These are phyloP conservation scores for Pygmarrhopalites habei DNA, from an alignment of 1,140 invertebrate genomes.

Conservation along the genomic window DNA sequence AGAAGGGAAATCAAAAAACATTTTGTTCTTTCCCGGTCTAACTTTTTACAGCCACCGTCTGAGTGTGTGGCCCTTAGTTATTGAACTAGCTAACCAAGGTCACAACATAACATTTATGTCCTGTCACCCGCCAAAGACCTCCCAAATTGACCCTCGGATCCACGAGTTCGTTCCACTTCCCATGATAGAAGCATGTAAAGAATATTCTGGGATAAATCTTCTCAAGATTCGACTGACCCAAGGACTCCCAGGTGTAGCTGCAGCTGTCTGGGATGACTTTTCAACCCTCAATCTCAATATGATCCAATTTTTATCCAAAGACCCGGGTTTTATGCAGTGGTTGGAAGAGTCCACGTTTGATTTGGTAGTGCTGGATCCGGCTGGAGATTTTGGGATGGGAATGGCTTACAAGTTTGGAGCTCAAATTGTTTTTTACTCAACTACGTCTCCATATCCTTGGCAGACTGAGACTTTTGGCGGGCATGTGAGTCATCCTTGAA, in stretches of 20 bases:
- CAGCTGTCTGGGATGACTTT: not conserved
- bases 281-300: not conserved
- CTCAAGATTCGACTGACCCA: not conserved
- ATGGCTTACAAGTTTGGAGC: constrained; percentile 39
- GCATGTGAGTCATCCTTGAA: too few relatives aligned
- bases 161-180: constrained; percentile 7
- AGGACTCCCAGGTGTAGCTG: not conserved
- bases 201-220: not conserved
- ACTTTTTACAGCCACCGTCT: constrained; percentile 34
- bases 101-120: constrained; percentile 33
- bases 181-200: not conserved
- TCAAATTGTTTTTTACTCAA: constrained; percentile 11
- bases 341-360: constrained; percentile 35
- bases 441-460: not conserved
- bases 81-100: constrained; percentile 18
- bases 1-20: too few relatives aligned
- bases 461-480: constrained; percentile 21
- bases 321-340: not conserved
- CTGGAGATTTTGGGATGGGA: constrained; percentile 38
- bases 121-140: not conserved
- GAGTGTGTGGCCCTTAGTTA: constrained; percentile 23
- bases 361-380: constrained; percentile 41
- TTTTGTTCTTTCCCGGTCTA: too few relatives aligned
- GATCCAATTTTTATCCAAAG: not conserved
- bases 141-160: constrained; percentile 19